Conservation (phyloP, 2,888 invertebrate genomes). For the Eulithis testata region DNA sequence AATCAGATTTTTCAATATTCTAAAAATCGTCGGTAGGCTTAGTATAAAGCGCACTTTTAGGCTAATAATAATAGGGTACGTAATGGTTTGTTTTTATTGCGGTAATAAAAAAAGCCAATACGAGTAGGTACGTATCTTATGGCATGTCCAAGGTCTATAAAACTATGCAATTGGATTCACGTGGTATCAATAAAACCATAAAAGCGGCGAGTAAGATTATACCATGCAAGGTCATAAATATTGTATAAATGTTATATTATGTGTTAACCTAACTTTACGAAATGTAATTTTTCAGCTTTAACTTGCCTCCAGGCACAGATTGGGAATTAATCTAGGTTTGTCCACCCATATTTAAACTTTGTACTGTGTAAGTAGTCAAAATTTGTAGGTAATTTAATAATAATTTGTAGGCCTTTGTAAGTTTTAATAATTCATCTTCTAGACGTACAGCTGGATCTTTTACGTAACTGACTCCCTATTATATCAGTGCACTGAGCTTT, state of each 20-base stretch:
- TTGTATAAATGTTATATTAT: conserved; percentile 5
- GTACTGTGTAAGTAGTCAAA: too few species aligned
- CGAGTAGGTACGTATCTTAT: conserved; percentile 6
- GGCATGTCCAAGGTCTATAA: conserved; percentile 13
- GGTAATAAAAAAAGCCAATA: conserved; percentile 9
- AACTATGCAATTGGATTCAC: conserved; percentile 22
- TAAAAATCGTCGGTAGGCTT: too few species aligned
- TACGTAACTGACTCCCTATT: too few species aligned
- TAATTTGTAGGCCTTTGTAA: too few species aligned
- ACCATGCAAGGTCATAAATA: conserved; percentile 6
- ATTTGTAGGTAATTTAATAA: too few species aligned
- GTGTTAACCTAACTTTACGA: neutral
- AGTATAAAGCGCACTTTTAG: too few species aligned
- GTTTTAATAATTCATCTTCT: too few species aligned
- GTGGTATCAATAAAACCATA: conserved; percentile 23
- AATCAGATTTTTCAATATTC: too few species aligned
- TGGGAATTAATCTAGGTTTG: neutral
- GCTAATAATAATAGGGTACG: too few species aligned
- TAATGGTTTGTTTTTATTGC: conserved; percentile 11
- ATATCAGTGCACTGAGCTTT: too few species aligned
- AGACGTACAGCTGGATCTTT: too few species aligned
- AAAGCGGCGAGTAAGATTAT: neutral
- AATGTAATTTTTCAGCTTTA: neutral
- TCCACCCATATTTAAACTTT: too few species aligned
- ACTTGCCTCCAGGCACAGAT: neutral